These are phyloP conservation scores for Megaustenia siamemsis DNA, from an alignment of 2,888 invertebrate species.

Conservation along the genomic window DNA sequence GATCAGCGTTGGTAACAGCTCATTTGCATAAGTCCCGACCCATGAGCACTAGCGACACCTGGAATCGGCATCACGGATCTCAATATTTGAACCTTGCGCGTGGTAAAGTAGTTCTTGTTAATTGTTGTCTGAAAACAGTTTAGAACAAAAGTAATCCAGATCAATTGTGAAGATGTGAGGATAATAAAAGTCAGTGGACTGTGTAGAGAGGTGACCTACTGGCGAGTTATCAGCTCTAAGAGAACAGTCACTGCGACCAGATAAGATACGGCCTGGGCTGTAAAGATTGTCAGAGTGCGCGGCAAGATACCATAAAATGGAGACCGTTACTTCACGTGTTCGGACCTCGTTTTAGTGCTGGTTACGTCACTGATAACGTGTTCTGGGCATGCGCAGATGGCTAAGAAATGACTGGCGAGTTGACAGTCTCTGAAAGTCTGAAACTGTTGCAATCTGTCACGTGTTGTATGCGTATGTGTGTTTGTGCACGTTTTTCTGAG, in stretches of 20 bases:
- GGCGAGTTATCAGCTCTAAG: conserved; percentile 37
- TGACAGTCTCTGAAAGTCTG: conserved; percentile 18
- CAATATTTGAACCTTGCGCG: conserved; percentile 22
- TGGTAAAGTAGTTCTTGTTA: conserved; percentile 23
- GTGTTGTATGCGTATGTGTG: conserved; percentile 29
- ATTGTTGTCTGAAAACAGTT: background rate
- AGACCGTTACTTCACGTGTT: conserved; percentile 20
- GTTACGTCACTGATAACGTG: conserved; percentile 43
- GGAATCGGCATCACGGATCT: background rate
- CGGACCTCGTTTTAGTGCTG: conserved; percentile 34
- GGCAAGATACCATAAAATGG: conserved; percentile 50
- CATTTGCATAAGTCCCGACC: conserved; percentile 51
- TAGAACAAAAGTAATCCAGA: conserved; percentile 25
- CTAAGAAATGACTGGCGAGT: conserved; percentile 4
- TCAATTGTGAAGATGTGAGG: background rate
- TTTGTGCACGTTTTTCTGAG: background rate
- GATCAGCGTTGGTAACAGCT: background rate
- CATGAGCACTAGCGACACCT: conserved; percentile 46
- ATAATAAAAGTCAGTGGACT: conserved; percentile 38
- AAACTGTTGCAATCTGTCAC: conserved; percentile 38
- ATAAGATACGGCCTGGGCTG: conserved; percentile 47
- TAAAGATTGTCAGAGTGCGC: conserved; percentile 45
- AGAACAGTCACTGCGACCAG: conserved; percentile 37
- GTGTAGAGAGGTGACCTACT: conserved; percentile 31
- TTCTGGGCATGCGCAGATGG: conserved; percentile 40